Conservation (phyloP, 2,113 vertebrate species). For the Rhinolophus ferrumequinum region DNA sequence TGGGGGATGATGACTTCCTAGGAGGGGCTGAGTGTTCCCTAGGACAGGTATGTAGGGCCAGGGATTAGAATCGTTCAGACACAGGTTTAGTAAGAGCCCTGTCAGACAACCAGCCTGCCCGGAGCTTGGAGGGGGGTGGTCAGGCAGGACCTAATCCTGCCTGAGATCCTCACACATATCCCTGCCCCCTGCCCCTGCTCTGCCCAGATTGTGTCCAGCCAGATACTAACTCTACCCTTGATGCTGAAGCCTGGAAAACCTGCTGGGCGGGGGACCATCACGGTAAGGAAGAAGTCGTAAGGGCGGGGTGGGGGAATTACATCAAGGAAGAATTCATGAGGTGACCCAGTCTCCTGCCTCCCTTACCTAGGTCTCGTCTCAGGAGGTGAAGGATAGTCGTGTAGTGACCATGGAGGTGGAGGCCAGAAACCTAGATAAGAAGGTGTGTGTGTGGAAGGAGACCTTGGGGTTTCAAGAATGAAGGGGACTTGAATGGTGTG, state of each 20-base stretch:
- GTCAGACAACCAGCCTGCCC: neutral
- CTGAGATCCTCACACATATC: neutral
- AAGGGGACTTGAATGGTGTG: neutral
- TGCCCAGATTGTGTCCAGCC: slow-evolving; percentile 93
- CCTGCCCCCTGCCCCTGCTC: neutral
- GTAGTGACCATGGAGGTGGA: slow-evolving; percentile 90
- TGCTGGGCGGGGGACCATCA: slow-evolving; percentile 93
- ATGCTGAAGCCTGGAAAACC: slow-evolving; percentile 93
- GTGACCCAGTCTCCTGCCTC: neutral
- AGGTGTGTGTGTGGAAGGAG: slow-evolving; percentile 84
- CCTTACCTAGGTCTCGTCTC: slow-evolving; percentile 89
- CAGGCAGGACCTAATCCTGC: neutral
- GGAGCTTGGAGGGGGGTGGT: neutral
- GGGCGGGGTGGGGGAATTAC: neutral
- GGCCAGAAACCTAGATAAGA: slow-evolving; percentile 94
- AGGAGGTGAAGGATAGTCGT: slow-evolving; percentile 93
- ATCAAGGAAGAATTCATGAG: slow-evolving; percentile 1
- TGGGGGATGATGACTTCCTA: slow-evolving; percentile 93
- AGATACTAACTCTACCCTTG: slow-evolving; percentile 88
- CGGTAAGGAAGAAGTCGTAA: slow-evolving; percentile 74
- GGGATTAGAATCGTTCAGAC: neutral
- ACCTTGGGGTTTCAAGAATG: neutral
- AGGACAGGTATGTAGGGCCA: slow-evolving; percentile 89
- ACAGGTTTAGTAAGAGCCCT: neutral
- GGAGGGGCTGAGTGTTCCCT: slow-evolving; percentile 92